These are phyloP conservation scores for Rhinoderma darwinii DNA, from an alignment of 2,113 vertebrate genomes.

Conservation along the genomic window DNA sequence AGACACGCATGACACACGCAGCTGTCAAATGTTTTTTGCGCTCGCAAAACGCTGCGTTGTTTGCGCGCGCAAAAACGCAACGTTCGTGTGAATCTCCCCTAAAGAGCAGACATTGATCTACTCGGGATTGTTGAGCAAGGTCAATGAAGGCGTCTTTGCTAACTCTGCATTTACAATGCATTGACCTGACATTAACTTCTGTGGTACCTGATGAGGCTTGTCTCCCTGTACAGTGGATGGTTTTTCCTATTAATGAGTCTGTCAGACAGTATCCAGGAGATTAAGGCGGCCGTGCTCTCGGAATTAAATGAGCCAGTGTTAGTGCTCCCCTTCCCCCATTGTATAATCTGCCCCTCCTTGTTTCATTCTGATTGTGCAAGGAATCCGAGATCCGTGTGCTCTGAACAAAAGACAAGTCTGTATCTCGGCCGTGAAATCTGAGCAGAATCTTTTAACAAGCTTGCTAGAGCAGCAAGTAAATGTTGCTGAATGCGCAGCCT, in stretches of 20 bases:
- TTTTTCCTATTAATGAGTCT: constrained; percentile 28
- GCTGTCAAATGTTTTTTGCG: too few species aligned
- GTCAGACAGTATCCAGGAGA: constrained; percentile 18
- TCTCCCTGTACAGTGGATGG: not conserved
- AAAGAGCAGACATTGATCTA: not conserved
- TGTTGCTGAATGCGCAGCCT: constrained; percentile 7
- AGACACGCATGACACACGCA: too few species aligned
- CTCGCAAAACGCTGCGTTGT: too few species aligned
- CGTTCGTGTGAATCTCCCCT: too few species aligned
- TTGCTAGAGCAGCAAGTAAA: constrained; percentile 35
- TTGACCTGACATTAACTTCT: constrained; percentile 13
- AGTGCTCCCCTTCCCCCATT: constrained; percentile 34
- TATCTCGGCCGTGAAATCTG: constrained; percentile 16
- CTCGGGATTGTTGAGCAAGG: not conserved
- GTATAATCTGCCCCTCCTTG: constrained; percentile 29
- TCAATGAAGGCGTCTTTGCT: not conserved
- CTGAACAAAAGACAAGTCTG: constrained; percentile 36
- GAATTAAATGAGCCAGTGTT: constrained; percentile 43
- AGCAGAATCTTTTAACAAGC: constrained; percentile 19
- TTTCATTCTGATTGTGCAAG: constrained; percentile 47
- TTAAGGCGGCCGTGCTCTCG: not conserved
- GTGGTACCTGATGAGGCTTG: not conserved
- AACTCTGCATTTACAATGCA: constrained; percentile 4
- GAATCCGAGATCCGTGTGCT: constrained; percentile 49
- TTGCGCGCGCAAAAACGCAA: too few species aligned